Percentiles rank a stretch among this genome's conserved stretches.
Conservation (phyloP, 2,888 invertebrate genomes). For the Lamellibrachia columna region DNA sequence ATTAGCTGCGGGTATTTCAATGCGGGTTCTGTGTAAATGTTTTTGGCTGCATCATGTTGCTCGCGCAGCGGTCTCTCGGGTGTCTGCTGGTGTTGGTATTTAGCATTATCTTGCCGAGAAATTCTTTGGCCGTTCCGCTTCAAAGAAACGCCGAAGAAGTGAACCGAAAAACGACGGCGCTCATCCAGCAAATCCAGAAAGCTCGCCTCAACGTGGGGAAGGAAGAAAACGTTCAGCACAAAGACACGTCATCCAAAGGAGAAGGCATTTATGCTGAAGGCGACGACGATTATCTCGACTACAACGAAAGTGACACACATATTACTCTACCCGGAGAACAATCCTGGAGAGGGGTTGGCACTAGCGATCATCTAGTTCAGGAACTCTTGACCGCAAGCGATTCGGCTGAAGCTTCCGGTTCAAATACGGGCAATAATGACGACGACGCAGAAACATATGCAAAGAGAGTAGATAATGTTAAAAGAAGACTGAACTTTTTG, state of each 20-base stretch:
- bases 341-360: neutral
- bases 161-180: neutral
- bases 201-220: neutral
- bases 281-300: neutral
- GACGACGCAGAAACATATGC: neutral
- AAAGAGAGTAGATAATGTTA: neutral
- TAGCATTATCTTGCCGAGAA: neutral
- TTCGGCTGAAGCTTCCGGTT: neutral
- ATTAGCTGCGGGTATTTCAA: neutral
- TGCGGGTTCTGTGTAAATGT: neutral
- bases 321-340: neutral
- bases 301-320: neutral
- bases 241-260: neutral
- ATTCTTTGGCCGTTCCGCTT: neutral
- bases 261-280: neutral
- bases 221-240: neutral
- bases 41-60: neutral
- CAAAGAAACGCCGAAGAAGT: neutral
- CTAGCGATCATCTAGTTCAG: neutral
- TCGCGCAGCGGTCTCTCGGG: neutral
- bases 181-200: neutral
- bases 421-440: neutral
- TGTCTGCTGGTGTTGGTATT: neutral
- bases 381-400: neutral
- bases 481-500: neutral